Evolutionary conservation across 2,888 invertebrate species (phyloP), one percentile per base, ranked within the genome.

Genomic region (Dryadula phaetusa): DNA sequence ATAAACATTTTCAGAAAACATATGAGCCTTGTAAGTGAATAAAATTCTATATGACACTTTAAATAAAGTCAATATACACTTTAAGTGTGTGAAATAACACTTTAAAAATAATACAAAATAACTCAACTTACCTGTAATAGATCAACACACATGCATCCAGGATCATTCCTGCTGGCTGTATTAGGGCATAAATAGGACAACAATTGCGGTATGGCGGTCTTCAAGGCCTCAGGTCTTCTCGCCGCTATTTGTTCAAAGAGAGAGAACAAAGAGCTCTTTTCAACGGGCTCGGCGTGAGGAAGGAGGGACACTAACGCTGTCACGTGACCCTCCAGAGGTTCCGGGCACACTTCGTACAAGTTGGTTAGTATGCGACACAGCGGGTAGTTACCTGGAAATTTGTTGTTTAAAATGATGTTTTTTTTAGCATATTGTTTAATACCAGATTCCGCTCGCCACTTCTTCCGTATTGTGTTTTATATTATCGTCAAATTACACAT

Each of bases 361-460:
- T 97, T 98, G 0, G 98, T 97, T 71, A 99, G 93, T 44, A 98
- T 98, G 60, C 98, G 94, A 72, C 97, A 96, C 22, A 99, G 91
- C 0, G 97, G 95, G 85, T 97, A 97, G 90, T 98, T 98, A 62
- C 98, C 98, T 97, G 84, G 42, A 92, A 87, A 66, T 10, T 14
- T 1, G n/a, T 52, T 49, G n/a, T n/a, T n/a, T n/a, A n/a, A n/a
- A n/a, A n/a, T n/a, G n/a, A n/a, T n/a, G n/a, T n/a, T n/a, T n/a
- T n/a, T n/a, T n/a, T n/a, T n/a, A n/a, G n/a, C n/a, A n/a, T n/a
- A n/a, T n/a, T n/a, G n/a, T n/a, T n/a, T n/a, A n/a, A n/a, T n/a
- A n/a, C n/a, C n/a, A n/a, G n/a, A n/a, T n/a, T n/a, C n/a, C n/a
- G n/a, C n/a, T n/a, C n/a, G n/a, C n/a, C n/a, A n/a, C n/a, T n/a